Conservation (phyloP, 2,113 vertebrate species). For the Buteo buteo region DNA sequence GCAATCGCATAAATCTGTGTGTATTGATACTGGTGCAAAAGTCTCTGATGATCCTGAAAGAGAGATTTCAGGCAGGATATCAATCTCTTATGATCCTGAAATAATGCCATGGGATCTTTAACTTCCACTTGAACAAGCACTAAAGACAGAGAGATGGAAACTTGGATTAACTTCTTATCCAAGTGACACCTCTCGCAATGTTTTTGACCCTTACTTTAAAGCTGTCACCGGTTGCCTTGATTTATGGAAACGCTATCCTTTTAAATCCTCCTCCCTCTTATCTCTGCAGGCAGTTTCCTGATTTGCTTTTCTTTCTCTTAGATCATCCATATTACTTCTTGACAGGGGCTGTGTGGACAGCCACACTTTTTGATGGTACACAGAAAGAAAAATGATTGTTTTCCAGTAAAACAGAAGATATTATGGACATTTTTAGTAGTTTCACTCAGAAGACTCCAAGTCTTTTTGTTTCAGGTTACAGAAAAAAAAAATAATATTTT, state of each 20-base stretch:
- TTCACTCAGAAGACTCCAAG: background rate
- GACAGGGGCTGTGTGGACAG: constrained; percentile 45
- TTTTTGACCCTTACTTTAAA: constrained; percentile 67
- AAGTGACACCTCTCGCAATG: constrained; percentile 57
- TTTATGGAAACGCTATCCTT: constrained; percentile 64
- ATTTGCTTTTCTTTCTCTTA: constrained; percentile 59
- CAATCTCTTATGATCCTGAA: constrained; percentile 25
- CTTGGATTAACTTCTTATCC: constrained; percentile 60
- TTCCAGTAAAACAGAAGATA: background rate
- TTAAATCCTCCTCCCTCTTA: constrained; percentile 59
- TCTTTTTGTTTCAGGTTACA: background rate
- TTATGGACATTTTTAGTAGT: background rate
- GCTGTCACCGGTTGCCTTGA: constrained; percentile 59
- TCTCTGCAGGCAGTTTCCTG: constrained; percentile 68
- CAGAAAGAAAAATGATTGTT: constrained; percentile 22
- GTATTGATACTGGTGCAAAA: constrained; percentile 2
- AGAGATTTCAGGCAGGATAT: constrained; percentile 27
- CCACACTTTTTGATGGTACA: constrained; percentile 34
- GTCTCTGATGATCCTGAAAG: constrained; percentile 19
- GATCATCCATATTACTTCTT: constrained; percentile 47
- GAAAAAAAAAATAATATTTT: background rate
- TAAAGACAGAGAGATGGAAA: constrained; percentile 55
- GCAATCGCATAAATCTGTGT: background rate
- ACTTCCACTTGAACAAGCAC: constrained; percentile 65
- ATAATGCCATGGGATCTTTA: constrained; percentile 49